Evolutionary conservation across 2,888 invertebrate genomes (phyloP).

Genomic region (Epinotia bilunana): DNA sequence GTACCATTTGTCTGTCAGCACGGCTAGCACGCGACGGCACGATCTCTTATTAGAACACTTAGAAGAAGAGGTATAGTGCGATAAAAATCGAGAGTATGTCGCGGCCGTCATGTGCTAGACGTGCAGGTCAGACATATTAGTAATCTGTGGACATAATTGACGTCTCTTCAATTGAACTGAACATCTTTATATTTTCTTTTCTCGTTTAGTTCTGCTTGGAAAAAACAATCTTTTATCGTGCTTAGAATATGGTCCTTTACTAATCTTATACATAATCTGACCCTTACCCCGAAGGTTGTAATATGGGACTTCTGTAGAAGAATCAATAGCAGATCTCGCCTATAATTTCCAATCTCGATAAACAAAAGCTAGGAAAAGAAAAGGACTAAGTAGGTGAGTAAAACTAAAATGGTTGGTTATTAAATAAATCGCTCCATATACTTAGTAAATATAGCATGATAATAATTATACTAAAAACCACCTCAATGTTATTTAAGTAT

Average conservation of each 20-base stretch:
- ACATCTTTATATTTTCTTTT: not conserved
- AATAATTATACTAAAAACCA: not conserved
- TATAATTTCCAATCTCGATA: constrained; percentile 3
- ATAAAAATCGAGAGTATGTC: too few relatives aligned
- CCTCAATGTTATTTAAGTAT: constrained; percentile 80
- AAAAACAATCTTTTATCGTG: not conserved
- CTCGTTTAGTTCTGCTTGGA: not conserved
- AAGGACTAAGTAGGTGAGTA: constrained; percentile 21
- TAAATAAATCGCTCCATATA: not conserved
- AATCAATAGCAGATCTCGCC: not conserved
- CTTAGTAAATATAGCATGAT: not conserved
- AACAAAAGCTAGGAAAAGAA: constrained; percentile 9
- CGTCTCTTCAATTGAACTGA: constrained; percentile 2
- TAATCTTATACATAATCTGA: not conserved
- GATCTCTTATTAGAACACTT: too few relatives aligned
- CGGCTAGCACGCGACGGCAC: too few relatives aligned
- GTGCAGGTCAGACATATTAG: too few relatives aligned
- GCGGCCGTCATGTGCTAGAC: too few relatives aligned
- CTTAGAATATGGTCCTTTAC: not conserved
- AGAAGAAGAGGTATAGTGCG: too few relatives aligned
- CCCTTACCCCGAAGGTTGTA: too few relatives aligned
- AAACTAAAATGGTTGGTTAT: not conserved
- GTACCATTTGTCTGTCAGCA: too few relatives aligned
- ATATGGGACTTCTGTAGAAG: constrained; percentile 14
- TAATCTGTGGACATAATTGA: too few relatives aligned